phyloP scores from a whole-genome alignment of 37 sponge, comb jelly and placozoan species.

The Tethya wilhelma region DNA sequence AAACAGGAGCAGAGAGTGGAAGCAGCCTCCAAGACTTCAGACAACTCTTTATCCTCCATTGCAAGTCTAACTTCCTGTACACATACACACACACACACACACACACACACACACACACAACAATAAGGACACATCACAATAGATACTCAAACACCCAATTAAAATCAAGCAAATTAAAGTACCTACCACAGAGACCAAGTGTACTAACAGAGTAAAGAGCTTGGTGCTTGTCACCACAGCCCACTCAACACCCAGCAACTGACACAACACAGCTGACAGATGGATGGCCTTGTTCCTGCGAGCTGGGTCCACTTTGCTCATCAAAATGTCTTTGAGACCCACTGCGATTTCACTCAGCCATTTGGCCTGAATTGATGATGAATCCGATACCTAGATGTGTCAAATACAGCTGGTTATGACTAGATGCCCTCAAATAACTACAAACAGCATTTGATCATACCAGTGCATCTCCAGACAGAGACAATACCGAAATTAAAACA shows the following conservation, averaged over 20 bases:
- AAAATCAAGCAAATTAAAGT: not conserved
- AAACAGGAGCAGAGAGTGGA: slow-evolving; percentile 59
- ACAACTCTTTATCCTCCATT: slow-evolving; percentile 11
- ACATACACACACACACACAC: not conserved
- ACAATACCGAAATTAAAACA: not conserved
- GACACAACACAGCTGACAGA: slow-evolving; percentile 41
- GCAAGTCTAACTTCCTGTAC: slow-evolving; percentile 39
- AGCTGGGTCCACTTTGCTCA: slow-evolving; percentile 42
- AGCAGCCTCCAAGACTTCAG: slow-evolving; percentile 8
- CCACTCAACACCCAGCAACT: slow-evolving; percentile 52
- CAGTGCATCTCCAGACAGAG: not conserved
- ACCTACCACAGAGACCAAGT: slow-evolving; percentile 34
- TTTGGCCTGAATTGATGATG: not conserved
- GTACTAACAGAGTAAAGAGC: slow-evolving; percentile 23
- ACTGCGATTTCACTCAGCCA: slow-evolving; percentile 58
- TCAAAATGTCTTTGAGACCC: slow-evolving; percentile 63
- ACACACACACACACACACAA: not conserved
- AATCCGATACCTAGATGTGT: not conserved
- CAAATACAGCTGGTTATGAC: not conserved
- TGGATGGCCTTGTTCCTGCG: slow-evolving; percentile 35
- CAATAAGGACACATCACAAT: not conserved
- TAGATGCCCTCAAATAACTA: not conserved
- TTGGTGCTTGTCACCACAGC: not conserved
- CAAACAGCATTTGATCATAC: slow-evolving; percentile 4
- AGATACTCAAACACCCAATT: too few species aligned